Base-by-base conservation (phyloP, 1,140 invertebrate species). In the Meloidogyne hapla region DNA sequence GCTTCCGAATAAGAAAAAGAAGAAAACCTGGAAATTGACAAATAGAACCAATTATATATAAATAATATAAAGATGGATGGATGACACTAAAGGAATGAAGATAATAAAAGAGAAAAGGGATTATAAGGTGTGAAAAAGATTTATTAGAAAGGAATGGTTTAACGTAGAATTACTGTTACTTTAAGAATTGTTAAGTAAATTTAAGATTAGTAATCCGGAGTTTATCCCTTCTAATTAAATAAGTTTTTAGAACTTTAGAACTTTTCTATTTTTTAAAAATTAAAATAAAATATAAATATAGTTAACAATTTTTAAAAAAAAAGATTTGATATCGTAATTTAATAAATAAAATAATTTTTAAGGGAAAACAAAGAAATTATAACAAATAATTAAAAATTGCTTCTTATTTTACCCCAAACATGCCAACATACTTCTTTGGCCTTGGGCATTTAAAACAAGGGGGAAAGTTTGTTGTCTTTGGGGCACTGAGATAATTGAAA, bases 21-120 rank as follows among this genome's bases (percentile, higher is more conserved):
- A 56, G 48, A 56, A n/a, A 56, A 56, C 48, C 48, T 56, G 48
- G 48, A 15, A 56, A 56, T 56, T 56, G 48, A 56, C 48, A 56
- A 56, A 56, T 56, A 56, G 48, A 56, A 56, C n/a, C 48, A 56
- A 56, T 56, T 56, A 56, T 48, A 48, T 48, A 48, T n/a, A n/a
- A 15, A 45, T 45, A 45, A 15, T 15, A 45, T n/a, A n/a, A n/a
- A n/a, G 13, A 45, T 42, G 9, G 45, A 48, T 48, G 15, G 4
- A 48, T 18, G 15, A 48, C 15, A 48, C 18, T 56, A 56, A 56
- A 56, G n/a, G 48, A 56, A 56, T 56, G 18, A n/a, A 1, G 6
- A 48, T 8, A 13, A 4, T 6, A 3, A 56, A 1, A n/a, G 1
- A 56, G 12, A n/a, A n/a, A n/a, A 8, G n/a, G 15, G 4, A 18